Evolutionary conservation across 2,888 invertebrate species (phyloP).

Genomic region (Tortrix viridana): DNA sequence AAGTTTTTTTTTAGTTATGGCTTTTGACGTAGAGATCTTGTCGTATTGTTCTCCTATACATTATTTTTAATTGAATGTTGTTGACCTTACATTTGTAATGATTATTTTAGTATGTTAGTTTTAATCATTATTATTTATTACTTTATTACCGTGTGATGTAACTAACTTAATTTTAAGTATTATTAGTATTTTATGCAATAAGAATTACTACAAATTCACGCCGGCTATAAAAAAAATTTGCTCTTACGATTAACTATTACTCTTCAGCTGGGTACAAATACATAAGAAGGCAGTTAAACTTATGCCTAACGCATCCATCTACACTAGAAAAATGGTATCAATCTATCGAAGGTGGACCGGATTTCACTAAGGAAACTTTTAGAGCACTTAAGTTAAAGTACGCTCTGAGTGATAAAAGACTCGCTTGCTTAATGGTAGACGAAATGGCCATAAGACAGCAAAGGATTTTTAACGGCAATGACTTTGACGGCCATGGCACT

Average conservation of each 20-base stretch:
- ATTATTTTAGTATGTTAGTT: too few species aligned
- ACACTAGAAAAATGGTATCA: conserved; percentile 54
- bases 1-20: background rate
- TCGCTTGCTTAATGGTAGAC: conserved; percentile 37
- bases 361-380: conserved; percentile 48
- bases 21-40: background rate
- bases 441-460: conserved; percentile 40
- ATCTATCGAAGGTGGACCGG: conserved; percentile 49
- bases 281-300: conserved; percentile 48
- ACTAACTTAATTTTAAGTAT: too few species aligned
- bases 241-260: conserved; percentile 7
- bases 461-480: conserved; percentile 34
- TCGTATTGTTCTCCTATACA: too few species aligned
- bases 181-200: too few species aligned
- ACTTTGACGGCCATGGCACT: conserved; percentile 16
- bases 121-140: too few species aligned
- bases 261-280: conserved; percentile 45
- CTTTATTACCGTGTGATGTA: too few species aligned
- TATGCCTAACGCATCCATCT: conserved; percentile 47
- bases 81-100: too few species aligned
- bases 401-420: conserved; percentile 19
- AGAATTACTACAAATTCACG: background rate
- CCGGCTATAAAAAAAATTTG: conserved; percentile 3
- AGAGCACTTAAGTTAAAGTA: conserved; percentile 38
- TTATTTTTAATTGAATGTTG: too few species aligned